Evolutionary conservation across 2,888 invertebrate species (phyloP).

Genomic region (Parnassius smintheus): DNA sequence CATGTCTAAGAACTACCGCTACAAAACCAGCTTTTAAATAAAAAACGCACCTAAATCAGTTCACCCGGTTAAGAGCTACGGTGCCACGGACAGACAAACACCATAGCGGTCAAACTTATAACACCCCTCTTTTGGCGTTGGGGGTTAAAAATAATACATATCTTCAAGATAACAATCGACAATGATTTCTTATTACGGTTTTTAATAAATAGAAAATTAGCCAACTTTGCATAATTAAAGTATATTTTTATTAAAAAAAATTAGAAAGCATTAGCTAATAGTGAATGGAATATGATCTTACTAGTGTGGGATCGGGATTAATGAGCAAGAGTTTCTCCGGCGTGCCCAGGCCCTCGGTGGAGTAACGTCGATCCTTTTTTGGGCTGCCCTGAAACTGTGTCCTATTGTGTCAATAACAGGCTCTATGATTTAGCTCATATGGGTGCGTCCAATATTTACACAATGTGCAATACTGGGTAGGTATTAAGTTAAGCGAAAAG

Average conservation of each 20-base stretch:
- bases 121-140: not conserved
- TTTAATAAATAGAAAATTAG: constrained; percentile 5
- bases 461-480: constrained; percentile 21
- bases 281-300: constrained; percentile 51
- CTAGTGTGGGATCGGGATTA: constrained; percentile 76
- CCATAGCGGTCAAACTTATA: no score
- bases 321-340: constrained; percentile 79
- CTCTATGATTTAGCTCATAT: constrained; percentile 33
- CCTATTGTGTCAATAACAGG: constrained; percentile 59
- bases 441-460: constrained; percentile 29
- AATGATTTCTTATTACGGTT: constrained; percentile 12
- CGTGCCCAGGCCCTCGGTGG: constrained; percentile 66
- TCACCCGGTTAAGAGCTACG: no score
- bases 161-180: constrained; percentile 12
- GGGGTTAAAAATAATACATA: constrained; percentile 7
- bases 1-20: no score
- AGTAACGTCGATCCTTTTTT: constrained; percentile 72
- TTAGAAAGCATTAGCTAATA: constrained; percentile 34
- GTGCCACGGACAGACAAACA: no score
- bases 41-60: no score
- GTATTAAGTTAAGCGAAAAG: constrained; percentile 1
- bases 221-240: constrained; percentile 3
- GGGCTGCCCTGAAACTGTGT: constrained; percentile 77
- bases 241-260: not conserved
- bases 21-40: no score